Conservation (phyloP, 2,797 vertebrate species). For the Eutrigla gurnardus region DNA sequence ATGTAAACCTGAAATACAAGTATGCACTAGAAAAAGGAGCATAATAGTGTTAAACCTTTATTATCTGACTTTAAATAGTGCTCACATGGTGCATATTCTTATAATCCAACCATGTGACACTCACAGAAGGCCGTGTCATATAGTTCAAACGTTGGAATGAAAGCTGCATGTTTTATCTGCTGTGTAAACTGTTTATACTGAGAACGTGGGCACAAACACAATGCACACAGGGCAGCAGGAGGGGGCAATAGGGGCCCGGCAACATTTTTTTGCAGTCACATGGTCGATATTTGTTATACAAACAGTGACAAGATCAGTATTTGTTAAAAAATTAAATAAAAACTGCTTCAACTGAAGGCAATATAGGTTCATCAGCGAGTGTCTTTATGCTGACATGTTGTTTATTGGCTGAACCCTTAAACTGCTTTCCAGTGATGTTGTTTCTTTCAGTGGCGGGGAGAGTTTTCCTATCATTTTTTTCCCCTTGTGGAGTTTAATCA, state of each 20-base stretch:
- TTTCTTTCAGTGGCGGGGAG: constrained; percentile 7
- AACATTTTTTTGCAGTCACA: neutral
- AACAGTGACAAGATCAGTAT: neutral
- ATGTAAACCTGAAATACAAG: no score
- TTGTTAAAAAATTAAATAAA: neutral
- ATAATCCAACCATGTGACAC: neutral
- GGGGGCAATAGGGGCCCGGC: no score
- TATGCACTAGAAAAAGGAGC: no score
- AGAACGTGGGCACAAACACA: neutral
- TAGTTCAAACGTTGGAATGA: neutral
- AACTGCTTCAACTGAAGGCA: neutral
- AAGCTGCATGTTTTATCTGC: neutral
- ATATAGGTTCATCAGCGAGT: neutral
- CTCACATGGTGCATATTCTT: neutral
- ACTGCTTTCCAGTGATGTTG: constrained; percentile 23
- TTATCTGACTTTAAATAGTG: neutral
- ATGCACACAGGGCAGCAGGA: neutral
- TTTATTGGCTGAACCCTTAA: constrained; percentile 17
- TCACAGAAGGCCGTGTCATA: neutral
- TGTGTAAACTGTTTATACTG: constrained; percentile 1
- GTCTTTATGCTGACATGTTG: constrained; percentile 21
- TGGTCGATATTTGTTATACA: neutral
- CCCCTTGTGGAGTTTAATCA: constrained; percentile 29
- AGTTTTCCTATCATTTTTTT: constrained; percentile 27
- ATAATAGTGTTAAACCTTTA: neutral